Evolutionary conservation across 2,888 invertebrate genomes (phyloP).

Genomic region (Tanytarsus gracilentus): DNA sequence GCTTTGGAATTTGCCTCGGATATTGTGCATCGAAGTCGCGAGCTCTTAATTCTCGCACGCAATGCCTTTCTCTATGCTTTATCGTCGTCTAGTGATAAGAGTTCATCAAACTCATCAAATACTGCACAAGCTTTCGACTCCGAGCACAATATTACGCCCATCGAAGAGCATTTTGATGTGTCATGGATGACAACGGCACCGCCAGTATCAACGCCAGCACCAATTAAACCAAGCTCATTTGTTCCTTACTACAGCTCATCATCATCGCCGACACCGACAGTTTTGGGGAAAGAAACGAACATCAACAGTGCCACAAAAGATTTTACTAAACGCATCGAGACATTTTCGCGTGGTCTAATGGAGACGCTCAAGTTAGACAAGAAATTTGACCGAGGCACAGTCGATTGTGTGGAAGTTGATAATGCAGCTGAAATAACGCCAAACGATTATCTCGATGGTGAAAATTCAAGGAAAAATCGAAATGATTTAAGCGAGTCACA

Average conservation of each 20-base stretch:
- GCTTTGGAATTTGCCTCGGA: conserved; percentile 68
- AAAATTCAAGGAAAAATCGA: conserved; percentile 26
- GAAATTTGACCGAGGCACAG: conserved; percentile 43
- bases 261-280: conserved; percentile 39
- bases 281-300: conserved; percentile 32
- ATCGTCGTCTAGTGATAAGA: conserved; percentile 51
- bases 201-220: neutral
- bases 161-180: conserved; percentile 44
- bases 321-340: conserved; percentile 43
- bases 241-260: conserved; percentile 35
- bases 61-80: conserved; percentile 51
- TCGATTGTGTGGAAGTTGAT: conserved; percentile 43
- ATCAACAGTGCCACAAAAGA: conserved; percentile 39
- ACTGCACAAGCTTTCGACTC: conserved; percentile 44
- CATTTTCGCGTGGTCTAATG: conserved; percentile 44
- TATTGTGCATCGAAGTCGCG: conserved; percentile 66
- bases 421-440: conserved; percentile 43
- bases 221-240: conserved; percentile 4
- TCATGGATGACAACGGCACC: conserved; percentile 39
- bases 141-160: conserved; percentile 44
- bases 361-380: conserved; percentile 44
- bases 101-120: conserved; percentile 44
- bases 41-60: conserved; percentile 65
- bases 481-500: conserved; percentile 14
- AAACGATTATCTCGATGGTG: conserved; percentile 36